Evolutionary conservation across 2,797 vertebrate species (phyloP), one percentile per base, ranked within the genome.

Genomic region (Lagodon rhomboides): DNA sequence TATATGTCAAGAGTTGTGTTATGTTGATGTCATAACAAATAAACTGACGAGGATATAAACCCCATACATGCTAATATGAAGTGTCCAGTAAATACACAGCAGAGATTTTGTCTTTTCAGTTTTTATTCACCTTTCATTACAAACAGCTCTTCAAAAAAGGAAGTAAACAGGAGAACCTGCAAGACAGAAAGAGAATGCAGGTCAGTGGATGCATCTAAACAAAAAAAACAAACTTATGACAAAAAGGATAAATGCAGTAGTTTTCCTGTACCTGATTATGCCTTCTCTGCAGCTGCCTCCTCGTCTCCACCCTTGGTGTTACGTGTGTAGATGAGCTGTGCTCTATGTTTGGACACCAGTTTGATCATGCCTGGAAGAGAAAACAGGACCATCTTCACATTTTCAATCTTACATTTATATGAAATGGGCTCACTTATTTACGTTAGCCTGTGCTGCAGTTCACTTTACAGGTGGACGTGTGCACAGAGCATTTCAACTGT

Each of bases 231-330:
- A 8, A 9, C 38, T 38, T 11, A 11, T 1, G 10, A 38, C 38
- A 38, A 38, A 9, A 8, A 54, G 17, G 5, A 38, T 43, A 0
- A 0, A 18, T 10, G 8, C n/a, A 43, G 1, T 20, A 18, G 18
- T 65, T 68, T 30, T 20, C n/a, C 18, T 49, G 27, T 92, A 97
- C 96, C 96, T 91, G 82, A 67, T 96, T 89, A 98, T 0, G 95
- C 95, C 0, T 98, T 94, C 84, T 94, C 94, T 23, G 94, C 93
- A 3, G 94, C 94, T 3, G 94, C 96, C 1, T 97, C 97, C 0
- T 97, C 97, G 5, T 99, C 98, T 13, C 96, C 96, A 1, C 97
- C 98, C 92, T 99, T 99, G 2, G 97, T 99, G 93, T 98, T 99
- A 25, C 97, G 96, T 22, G 97, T 99, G 84, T 98, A 98, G 86